Evolutionary conservation across 2,888 invertebrate species (phyloP).

Genomic region (Trissolcus brochymenae): DNA sequence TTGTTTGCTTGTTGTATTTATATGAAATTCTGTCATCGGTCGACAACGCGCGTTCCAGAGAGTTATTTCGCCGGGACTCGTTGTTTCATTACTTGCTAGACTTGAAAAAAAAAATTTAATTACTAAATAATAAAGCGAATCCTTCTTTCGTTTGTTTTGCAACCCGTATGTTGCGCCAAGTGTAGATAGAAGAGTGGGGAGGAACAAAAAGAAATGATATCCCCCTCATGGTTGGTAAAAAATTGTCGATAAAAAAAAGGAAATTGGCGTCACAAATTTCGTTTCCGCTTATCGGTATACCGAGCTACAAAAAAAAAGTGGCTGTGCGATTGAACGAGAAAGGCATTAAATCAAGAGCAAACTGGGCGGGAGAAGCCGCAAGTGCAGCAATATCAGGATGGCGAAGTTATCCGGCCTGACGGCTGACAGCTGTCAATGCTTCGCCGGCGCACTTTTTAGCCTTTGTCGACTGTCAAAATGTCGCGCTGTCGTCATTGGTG

Average conservation of each 20-base stretch:
- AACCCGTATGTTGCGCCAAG: background rate
- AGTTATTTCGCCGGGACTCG: too few species aligned
- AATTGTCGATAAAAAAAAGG: slow-evolving; percentile 40
- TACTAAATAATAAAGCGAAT: background rate
- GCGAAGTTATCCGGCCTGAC: slow-evolving; percentile 69
- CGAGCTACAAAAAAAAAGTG: slow-evolving; percentile 40
- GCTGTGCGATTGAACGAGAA: slow-evolving; percentile 41
- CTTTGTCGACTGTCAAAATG: slow-evolving; percentile 55
- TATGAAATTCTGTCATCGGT: slow-evolving; percentile 25
- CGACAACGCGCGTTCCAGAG: too few species aligned
- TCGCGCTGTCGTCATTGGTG: slow-evolving; percentile 49
- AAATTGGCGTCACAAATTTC: slow-evolving; percentile 52
- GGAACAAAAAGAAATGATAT: slow-evolving; percentile 16
- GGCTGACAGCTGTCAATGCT: slow-evolving; percentile 58
- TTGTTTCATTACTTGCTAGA: too few species aligned
- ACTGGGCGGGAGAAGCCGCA: slow-evolving; percentile 61
- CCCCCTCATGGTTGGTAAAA: slow-evolving; percentile 6
- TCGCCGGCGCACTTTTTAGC: slow-evolving; percentile 47
- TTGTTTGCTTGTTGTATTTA: slow-evolving; percentile 23
- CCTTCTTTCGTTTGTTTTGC: background rate
- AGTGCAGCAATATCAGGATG: slow-evolving; percentile 71
- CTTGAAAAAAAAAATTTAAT: slow-evolving; percentile 5
- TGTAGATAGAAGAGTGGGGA: slow-evolving; percentile 12
- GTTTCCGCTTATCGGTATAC: slow-evolving; percentile 53
- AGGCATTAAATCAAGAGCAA: slow-evolving; percentile 57